Evolutionary conservation across 2,888 invertebrate species (phyloP).

Genomic region (Cheilosia pagana): DNA sequence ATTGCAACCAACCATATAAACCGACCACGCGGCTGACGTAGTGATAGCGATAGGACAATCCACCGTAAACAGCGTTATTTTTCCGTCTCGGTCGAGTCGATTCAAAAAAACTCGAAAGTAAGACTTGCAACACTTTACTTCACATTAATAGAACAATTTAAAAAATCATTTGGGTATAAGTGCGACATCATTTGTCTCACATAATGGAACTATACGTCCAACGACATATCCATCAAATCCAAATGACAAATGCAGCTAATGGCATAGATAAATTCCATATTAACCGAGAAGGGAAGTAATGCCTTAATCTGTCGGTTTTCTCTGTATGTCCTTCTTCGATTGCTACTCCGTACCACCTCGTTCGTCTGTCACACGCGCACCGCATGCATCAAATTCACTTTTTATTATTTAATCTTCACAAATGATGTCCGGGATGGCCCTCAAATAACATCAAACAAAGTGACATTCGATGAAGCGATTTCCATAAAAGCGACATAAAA

Average conservation of each 20-base stretch:
- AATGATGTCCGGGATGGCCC: conserved; percentile 64
- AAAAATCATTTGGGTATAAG: too few relatives aligned
- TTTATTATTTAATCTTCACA: conserved; percentile 76
- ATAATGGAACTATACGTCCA: not conserved
- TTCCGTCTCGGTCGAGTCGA: too few relatives aligned
- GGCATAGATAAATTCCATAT: conserved; percentile 13
- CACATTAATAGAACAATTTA: too few relatives aligned
- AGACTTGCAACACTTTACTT: too few relatives aligned
- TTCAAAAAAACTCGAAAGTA: too few relatives aligned
- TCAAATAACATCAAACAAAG: conserved; percentile 68
- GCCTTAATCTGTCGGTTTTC: not conserved
- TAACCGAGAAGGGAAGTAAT: conserved; percentile 9
- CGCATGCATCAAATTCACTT: conserved; percentile 76
- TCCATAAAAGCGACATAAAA: conserved; percentile 82
- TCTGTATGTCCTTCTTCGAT: conserved; percentile 5
- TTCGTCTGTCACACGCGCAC: conserved; percentile 32
- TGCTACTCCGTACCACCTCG: not conserved
- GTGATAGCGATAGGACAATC: too few relatives aligned
- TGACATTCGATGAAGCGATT: conserved; percentile 78
- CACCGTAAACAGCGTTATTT: too few relatives aligned
- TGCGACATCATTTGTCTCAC: not conserved
- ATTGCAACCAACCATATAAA: too few relatives aligned
- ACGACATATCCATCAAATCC: conserved; percentile 41
- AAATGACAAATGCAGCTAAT: conserved; percentile 50
- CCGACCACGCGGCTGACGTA: too few relatives aligned